Base-by-base conservation (phyloP, 2,113 vertebrate species). In the Otus sunia region DNA sequence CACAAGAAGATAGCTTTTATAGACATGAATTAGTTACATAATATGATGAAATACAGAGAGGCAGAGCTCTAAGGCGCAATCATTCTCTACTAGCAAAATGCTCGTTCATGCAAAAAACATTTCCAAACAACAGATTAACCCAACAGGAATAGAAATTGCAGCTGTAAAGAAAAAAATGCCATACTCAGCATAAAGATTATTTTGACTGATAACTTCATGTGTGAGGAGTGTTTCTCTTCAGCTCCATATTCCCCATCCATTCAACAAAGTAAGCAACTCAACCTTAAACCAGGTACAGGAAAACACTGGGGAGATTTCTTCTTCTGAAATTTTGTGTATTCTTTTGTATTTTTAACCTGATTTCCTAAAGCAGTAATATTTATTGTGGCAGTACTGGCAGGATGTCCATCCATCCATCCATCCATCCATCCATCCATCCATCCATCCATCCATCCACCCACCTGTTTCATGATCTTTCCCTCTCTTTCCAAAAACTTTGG, bases 21-120 rank as follows among this genome's bases (percentile, higher is more conserved):
- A 88, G 88, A 92, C 37, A 27, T 32, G 29, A 60, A 95, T 68
- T 56, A 78, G 58, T 97, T 96, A 94, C 55, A 83, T 97, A 97
- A 97, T 30, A 37, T 92, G 94, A 97, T 50, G 89, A 96, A 94
- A 97, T 88, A 59, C 67, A 87, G 89, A 67, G 66, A 85, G 88
- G 87, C 97, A 97, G 96, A 90, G 87, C 95, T 96, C 47, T 39
- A 17, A 91, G 97, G 95, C 62, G 92, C 85, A 92, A 56, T 95
- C 92, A 92, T 75, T 92, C 73, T 96, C 43, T 93, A 84, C 94
- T 93, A 92, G 71, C 79, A 94, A 84, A 81, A 90, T 94, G 91
- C 91, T 97, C 73, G 0, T 96, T 86, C 96, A 76, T 72, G 90
- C 76, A 92, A 94, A 95, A 91, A 96, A 76, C 64, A 58, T 76